phyloP scores from a whole-genome alignment of 2,888 invertebrate species.

The Eristalinus sepulchralis region DNA sequence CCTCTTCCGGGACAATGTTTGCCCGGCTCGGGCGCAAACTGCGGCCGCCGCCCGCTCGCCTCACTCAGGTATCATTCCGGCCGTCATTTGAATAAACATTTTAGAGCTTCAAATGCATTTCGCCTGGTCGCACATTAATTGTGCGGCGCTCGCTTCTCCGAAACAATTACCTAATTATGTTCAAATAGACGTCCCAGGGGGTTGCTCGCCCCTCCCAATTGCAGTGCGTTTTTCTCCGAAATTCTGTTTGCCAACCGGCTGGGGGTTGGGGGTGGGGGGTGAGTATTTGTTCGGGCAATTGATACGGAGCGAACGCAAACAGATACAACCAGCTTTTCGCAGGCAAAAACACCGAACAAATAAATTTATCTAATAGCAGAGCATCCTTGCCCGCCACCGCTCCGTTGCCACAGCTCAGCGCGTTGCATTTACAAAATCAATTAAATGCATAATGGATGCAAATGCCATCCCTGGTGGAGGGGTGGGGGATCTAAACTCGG shows the following conservation, averaged over 20 bases:
- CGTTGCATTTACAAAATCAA: slow-evolving; percentile 18
- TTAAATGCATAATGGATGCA: slow-evolving; percentile 38
- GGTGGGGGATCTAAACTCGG: neutral
- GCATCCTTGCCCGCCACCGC: neutral
- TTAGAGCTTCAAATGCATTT: neutral
- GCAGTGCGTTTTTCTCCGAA: too few relatives aligned
- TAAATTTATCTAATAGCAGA: neutral
- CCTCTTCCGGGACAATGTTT: neutral
- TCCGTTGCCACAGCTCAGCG: neutral
- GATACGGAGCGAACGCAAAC: neutral
- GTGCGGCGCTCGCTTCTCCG: neutral
- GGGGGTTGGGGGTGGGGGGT: neutral
- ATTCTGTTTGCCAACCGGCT: neutral
- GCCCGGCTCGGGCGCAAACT: neutral
- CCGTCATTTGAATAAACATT: slow-evolving; percentile 2
- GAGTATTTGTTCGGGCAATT: neutral
- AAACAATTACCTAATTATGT: slow-evolving; percentile 28
- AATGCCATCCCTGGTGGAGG: neutral
- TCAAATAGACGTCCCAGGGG: slow-evolving; percentile 5
- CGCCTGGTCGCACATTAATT: neutral
- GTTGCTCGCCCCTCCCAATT: too few relatives aligned
- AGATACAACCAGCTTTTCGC: neutral
- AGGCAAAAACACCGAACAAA: neutral
- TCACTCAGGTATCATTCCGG: neutral
- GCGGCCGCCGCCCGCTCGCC: neutral